A percentile compares a stretch with the other conserved stretches of the same genome.
These are phyloP conservation scores for Pseudomyrmex concolor DNA, from an alignment of 1,140 invertebrate genomes.

Conservation along the genomic window DNA sequence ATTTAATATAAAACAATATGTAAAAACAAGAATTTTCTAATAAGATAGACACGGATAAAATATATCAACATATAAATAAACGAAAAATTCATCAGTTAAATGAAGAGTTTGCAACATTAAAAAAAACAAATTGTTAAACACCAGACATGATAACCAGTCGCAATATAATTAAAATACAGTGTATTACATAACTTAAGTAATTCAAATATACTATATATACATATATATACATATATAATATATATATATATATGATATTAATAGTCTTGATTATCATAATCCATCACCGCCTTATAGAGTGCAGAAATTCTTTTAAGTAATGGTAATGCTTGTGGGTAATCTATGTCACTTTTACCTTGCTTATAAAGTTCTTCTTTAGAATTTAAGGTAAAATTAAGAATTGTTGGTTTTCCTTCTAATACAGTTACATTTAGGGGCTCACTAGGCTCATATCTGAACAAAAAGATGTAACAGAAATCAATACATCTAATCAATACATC, in stretches of 20 bases:
- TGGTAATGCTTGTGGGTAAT: constrained; percentile 77
- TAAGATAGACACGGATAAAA: constrained; percentile 17
- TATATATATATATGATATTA: constrained; percentile 61
- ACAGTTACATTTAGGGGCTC: constrained; percentile 81
- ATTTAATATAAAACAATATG: constrained; percentile 37
- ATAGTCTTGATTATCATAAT: constrained; percentile 68
- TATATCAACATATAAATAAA: constrained; percentile 27
- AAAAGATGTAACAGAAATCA: constrained; percentile 12
- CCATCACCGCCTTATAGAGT: constrained; percentile 66
- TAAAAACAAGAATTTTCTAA: constrained; percentile 44
- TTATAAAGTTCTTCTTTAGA: constrained; percentile 69
- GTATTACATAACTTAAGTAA: constrained; percentile 2
- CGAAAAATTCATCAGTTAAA: neutral
- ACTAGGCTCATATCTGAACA: constrained; percentile 82
- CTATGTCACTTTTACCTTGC: constrained; percentile 81
- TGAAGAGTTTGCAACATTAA: neutral
- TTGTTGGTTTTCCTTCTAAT: constrained; percentile 75
- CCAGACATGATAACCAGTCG: neutral
- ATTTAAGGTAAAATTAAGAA: constrained; percentile 85
- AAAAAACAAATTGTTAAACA: constrained; percentile 31
- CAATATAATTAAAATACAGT: no score
- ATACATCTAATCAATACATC: neutral
- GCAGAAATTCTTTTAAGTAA: constrained; percentile 73
- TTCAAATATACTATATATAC: constrained; percentile 17
- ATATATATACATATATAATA: constrained; percentile 36